A percentile compares a stretch with the other conserved stretches of the same genome.
These are phyloP conservation scores for Serrognathus titanus DNA, from an alignment of 2,888 invertebrate genomes.

Conservation along the genomic window DNA sequence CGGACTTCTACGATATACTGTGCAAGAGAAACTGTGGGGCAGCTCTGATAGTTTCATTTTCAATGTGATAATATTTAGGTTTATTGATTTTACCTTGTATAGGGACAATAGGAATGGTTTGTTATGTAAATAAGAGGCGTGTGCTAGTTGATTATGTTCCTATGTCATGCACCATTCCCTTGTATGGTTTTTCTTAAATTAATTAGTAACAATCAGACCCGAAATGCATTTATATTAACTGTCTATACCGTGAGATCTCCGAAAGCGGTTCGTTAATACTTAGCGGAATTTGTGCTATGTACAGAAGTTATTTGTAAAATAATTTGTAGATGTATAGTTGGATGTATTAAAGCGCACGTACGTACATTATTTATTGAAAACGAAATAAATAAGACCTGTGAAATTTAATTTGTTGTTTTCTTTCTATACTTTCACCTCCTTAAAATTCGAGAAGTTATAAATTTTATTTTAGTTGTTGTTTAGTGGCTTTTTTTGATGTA, in stretches of 20 bases:
- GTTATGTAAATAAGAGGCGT: slow-evolving; percentile 3
- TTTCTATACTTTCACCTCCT: neutral
- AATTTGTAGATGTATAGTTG: slow-evolving; percentile 37
- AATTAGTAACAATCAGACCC: slow-evolving; percentile 1
- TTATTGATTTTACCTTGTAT: slow-evolving; percentile 3
- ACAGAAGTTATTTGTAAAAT: slow-evolving; percentile 40
- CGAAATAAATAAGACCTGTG: slow-evolving; percentile 17
- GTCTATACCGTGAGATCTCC: slow-evolving; percentile 2
- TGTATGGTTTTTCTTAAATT: neutral
- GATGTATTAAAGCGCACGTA: slow-evolving; percentile 39
- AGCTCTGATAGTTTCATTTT: slow-evolving; percentile 4
- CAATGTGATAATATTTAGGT: slow-evolving; percentile 9
- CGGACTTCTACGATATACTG: neutral
- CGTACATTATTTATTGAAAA: slow-evolving; percentile 41
- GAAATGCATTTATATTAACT: slow-evolving; percentile 8
- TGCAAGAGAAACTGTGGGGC: neutral
- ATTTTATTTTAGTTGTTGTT: no score
- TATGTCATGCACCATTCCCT: slow-evolving; percentile 6
- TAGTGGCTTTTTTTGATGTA: no score
- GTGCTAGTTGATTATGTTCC: slow-evolving; percentile 6
- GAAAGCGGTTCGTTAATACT: neutral
- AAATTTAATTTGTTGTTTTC: slow-evolving; percentile 8
- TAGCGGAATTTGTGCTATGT: slow-evolving; percentile 33
- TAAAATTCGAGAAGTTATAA: no score
- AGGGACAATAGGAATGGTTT: neutral